Conservation (phyloP, 2,113 vertebrate species). For the Ovis aries region DNA sequence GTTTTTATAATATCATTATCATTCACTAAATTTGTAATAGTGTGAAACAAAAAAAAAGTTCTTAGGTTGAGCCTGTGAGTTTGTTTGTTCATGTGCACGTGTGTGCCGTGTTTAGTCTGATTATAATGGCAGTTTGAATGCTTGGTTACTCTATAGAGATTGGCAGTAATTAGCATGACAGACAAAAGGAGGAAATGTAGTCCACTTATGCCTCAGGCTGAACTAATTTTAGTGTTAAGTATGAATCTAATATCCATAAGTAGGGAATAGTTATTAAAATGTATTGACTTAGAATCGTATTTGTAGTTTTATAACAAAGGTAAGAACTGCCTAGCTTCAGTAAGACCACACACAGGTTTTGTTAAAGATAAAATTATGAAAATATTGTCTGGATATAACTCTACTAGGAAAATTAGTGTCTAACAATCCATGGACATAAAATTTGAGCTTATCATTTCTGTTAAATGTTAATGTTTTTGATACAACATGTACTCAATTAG, state of each 20-base stretch:
- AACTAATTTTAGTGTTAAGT: slow-evolving; percentile 54
- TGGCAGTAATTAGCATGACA: slow-evolving; percentile 41
- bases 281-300: slow-evolving; percentile 7
- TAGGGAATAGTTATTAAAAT: slow-evolving; percentile 26
- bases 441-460: neutral
- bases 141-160: slow-evolving; percentile 24
- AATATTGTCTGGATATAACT: neutral
- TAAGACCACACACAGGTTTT: neutral
- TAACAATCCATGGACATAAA: neutral
- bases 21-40: neutral
- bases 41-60: neutral
- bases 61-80: neutral
- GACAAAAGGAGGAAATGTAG: slow-evolving; percentile 31
- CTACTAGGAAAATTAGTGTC: neutral
- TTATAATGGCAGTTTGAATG: slow-evolving; percentile 4
- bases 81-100: neutral
- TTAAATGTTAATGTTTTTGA: neutral
- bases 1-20: neutral
- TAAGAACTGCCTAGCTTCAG: neutral
- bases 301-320: neutral
- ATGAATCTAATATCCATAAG: slow-evolving; percentile 59
- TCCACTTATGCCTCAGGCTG: slow-evolving; percentile 2
- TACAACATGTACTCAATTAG: neutral
- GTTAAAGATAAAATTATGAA: neutral
- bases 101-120: neutral